Evolutionary conservation across 2,888 invertebrate genomes (phyloP), one percentile per base, ranked within the genome.

Genomic region (Antheraea assamensis): DNA sequence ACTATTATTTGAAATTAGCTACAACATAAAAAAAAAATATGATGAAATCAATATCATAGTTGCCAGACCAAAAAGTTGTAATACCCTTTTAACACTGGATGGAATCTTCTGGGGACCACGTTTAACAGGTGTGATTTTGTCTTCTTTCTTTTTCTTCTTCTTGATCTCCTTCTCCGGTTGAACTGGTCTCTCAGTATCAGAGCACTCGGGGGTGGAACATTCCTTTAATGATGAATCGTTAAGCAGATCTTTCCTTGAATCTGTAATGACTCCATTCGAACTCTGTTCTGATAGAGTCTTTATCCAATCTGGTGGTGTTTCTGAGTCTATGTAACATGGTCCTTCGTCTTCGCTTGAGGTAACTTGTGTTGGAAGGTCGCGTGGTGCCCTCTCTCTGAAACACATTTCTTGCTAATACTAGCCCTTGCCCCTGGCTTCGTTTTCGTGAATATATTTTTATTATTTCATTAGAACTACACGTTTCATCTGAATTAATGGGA

Each of bases 351-450:
- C 93, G 76, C 95, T 95, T 0, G 94, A 95, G 27, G 91, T 82
- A 58, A 91, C 83, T 77, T 88, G 90, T 0, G 88, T 91, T 1
- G 96, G 96, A 1, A 96, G 81, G 70, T 95, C 95, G 31, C 96
- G 90, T 61, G 95, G 94, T 0, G 92, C 82, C 0, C 95, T 91
- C 79, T 96, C 96, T 79, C 96, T 95, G 70, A 86, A 93, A 58
- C 3, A 52, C 7, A 21, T 52, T n/a, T n/a, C n/a, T n/a, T n/a
- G n/a, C 49, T 52, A 3, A 21, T 52, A 42, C 13, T 42, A 42
- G 13, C 13, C 35, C n/a, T n/a, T n/a, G n/a, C n/a, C n/a, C n/a
- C n/a, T n/a, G n/a, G n/a, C n/a, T n/a, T n/a, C n/a, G n/a, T n/a
- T n/a, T n/a, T n/a, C n/a, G n/a, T n/a, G n/a, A n/a, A n/a, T n/a